Percentiles rank a stretch among this genome's conserved stretches.
Conservation (phyloP, 2,113 vertebrate species). For the Neolamprologus toae region DNA sequence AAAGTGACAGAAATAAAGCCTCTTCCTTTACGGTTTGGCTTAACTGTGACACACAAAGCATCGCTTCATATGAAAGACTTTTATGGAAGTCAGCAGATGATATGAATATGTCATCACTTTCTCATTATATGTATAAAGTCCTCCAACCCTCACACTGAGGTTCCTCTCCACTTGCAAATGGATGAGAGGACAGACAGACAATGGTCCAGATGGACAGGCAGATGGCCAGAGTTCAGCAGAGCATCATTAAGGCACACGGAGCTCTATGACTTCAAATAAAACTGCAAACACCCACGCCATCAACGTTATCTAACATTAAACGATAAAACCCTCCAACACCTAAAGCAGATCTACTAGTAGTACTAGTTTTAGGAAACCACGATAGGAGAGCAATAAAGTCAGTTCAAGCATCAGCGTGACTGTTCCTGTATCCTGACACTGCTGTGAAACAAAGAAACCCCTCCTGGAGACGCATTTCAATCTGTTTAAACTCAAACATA, state of each 20-base stretch:
- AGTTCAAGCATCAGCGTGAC: background rate
- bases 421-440: background rate
- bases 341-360: background rate
- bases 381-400: background rate
- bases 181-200: slow-evolving; percentile 6
- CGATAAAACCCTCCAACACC: background rate
- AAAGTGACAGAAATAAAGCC: background rate
- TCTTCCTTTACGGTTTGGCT: background rate
- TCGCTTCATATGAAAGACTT: background rate
- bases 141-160: background rate
- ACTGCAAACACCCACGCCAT: background rate
- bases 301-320: background rate
- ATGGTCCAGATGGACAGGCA: slow-evolving; percentile 50
- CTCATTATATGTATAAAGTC: background rate
- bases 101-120: background rate
- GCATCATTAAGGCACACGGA: background rate
- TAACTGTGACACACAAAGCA: background rate
- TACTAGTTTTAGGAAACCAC: background rate
- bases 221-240: slow-evolving; percentile 39
- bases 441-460: background rate
- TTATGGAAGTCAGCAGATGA: background rate
- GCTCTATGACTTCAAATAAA: background rate
- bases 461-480: background rate
- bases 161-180: background rate
- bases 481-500: slow-evolving; percentile 5